phyloP scores from a whole-genome alignment of 1,140 invertebrate species.

The Drosophila teissieri region DNA sequence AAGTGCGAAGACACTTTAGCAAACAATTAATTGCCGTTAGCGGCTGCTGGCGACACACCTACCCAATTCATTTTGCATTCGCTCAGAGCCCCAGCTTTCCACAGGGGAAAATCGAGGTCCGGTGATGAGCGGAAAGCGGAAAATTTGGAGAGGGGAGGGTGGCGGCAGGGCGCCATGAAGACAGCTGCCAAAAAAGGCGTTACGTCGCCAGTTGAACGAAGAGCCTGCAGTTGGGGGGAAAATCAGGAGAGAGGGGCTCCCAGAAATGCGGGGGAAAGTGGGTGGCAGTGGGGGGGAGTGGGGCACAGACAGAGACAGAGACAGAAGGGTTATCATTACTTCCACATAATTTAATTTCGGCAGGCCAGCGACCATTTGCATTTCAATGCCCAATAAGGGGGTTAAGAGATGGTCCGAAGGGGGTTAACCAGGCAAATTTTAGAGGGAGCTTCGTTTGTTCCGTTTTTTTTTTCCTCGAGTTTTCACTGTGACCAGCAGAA shows the following conservation, averaged over 20 bases:
- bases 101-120: conserved; percentile 24
- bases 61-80: conserved; percentile 74
- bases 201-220: conserved; percentile 72
- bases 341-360: conserved; percentile 84
- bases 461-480: background rate
- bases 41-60: conserved; percentile 77
- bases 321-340: conserved; percentile 83
- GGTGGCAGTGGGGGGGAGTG: no score
- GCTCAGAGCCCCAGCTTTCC: conserved; percentile 27
- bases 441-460: conserved; percentile 10
- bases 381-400: conserved; percentile 76
- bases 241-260: background rate
- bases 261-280: background rate
- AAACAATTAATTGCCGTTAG: conserved; percentile 79
- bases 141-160: background rate
- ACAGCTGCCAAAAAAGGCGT: conserved; percentile 80
- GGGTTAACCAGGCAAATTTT: conserved; percentile 7
- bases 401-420: background rate
- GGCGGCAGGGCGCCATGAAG: conserved; percentile 46
- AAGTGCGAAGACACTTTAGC: conserved; percentile 60
- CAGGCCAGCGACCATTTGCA: conserved; percentile 79
- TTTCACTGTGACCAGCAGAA: conserved; percentile 26
- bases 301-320: conserved; percentile 29
- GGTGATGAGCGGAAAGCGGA: conserved; percentile 21
- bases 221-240: conserved; percentile 8